Conservation (phyloP, 2,888 invertebrate species). For the Drosophila yooni region DNA sequence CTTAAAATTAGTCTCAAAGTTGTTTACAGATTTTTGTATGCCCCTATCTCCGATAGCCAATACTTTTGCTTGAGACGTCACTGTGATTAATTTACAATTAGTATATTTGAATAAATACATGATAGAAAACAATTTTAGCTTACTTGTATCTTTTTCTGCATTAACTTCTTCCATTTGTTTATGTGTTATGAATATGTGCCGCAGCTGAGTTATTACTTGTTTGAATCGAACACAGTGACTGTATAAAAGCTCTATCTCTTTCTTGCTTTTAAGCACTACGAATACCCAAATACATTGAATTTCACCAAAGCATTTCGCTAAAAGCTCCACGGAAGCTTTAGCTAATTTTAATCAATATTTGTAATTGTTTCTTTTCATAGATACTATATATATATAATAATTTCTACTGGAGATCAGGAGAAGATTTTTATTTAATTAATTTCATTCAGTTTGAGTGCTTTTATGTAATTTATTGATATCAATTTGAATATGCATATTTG, state of each 20-base stretch:
- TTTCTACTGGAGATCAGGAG: no score
- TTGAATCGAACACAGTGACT: background rate
- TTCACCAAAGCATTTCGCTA: background rate
- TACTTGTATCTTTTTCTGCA: slow-evolving; percentile 4
- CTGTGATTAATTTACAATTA: background rate
- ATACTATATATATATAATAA: no score
- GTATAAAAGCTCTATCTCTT: background rate
- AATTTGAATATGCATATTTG: no score
- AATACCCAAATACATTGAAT: slow-evolving; percentile 1
- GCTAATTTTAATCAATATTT: no score
- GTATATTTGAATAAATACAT: no score
- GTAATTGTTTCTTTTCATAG: no score
- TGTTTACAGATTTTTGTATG: background rate
- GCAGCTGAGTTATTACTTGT: slow-evolving; percentile 1
- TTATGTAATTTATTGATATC: no score
- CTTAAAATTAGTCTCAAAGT: background rate
- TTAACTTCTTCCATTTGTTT: background rate
- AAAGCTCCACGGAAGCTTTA: background rate
- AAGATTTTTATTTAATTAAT: no score
- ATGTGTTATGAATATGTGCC: background rate
- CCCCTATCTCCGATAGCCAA: background rate
- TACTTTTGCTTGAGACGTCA: background rate
- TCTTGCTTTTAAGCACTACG: background rate
- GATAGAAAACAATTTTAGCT: background rate
- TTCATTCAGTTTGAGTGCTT: no score